A percentile compares a stretch with the other conserved stretches of the same genome.
These are phyloP conservation scores for Gymnocypris eckloni DNA, from an alignment of 2,797 vertebrate genomes.

Conservation along the genomic window DNA sequence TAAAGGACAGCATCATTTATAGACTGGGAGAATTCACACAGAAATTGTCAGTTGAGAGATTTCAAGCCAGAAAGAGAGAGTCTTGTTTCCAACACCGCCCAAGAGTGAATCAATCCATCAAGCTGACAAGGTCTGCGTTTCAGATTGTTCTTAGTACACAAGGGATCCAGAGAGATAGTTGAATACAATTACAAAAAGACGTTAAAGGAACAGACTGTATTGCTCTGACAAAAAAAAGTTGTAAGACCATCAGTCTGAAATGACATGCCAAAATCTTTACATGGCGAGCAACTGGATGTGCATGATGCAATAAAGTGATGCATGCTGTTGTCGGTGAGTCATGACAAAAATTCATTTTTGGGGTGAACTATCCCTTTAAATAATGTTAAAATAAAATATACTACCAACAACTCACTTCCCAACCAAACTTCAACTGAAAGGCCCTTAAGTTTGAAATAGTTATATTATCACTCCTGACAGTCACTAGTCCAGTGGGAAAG, in stretches of 20 bases:
- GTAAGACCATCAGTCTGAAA: conserved; percentile 29
- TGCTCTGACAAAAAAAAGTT: conserved; percentile 48
- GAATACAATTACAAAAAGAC: conserved; percentile 56
- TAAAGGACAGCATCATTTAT: conserved; percentile 38
- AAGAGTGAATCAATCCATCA: conserved; percentile 57
- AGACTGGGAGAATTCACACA: conserved; percentile 34
- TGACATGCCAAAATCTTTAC: background rate
- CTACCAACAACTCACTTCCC: background rate
- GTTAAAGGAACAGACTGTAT: conserved; percentile 48
- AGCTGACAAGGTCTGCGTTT: conserved; percentile 56
- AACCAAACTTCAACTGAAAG: background rate
- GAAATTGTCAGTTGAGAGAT: conserved; percentile 50
- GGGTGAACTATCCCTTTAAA: background rate
- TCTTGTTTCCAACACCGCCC: conserved; percentile 49
- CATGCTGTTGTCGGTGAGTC: too few relatives aligned
- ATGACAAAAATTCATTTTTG: background rate
- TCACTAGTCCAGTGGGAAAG: conserved; percentile 10
- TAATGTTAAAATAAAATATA: background rate
- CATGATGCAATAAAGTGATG: background rate
- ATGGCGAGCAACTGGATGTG: conserved; percentile 9
- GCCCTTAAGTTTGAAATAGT: background rate
- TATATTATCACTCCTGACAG: background rate
- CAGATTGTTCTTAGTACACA: conserved; percentile 53
- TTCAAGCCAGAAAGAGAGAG: conserved; percentile 29
- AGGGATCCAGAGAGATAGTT: conserved; percentile 49